Evolutionary conservation across 2,888 invertebrate genomes (phyloP).

Genomic region (Apamea crenata): DNA sequence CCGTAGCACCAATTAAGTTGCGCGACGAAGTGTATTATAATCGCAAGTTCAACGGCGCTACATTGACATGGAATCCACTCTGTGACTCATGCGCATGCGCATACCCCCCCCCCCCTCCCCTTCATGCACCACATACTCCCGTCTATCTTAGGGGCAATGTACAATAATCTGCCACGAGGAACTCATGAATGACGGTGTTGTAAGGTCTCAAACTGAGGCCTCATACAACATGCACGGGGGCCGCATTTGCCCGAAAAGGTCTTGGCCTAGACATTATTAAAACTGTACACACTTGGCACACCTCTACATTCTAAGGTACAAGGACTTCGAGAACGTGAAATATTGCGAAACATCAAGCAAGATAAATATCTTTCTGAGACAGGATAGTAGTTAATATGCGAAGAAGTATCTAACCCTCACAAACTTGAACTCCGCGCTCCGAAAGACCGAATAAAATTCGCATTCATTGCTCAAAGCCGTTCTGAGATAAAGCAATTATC

Average conservation of each 20-base stretch:
- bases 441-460: conserved; percentile 13
- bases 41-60: conserved; percentile 77
- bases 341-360: conserved; percentile 50
- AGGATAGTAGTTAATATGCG: conserved; percentile 42
- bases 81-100: conserved; percentile 64
- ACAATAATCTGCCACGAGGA: conserved; percentile 61
- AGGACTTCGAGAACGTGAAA: conserved; percentile 48
- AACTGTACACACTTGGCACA: conserved; percentile 57
- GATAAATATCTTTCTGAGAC: conserved; percentile 43
- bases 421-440: conserved; percentile 34
- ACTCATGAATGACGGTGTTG: conserved; percentile 58
- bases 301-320: conserved; percentile 58
- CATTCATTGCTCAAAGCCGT: conserved; percentile 25
- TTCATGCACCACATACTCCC: conserved; percentile 44
- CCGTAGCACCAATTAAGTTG: conserved; percentile 81
- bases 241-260: conserved; percentile 54
- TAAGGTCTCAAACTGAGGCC: conserved; percentile 35
- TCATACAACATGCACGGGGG: conserved; percentile 40
- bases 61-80: conserved; percentile 66
- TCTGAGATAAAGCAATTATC: conserved; percentile 45
- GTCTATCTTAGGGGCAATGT: conserved; percentile 63
- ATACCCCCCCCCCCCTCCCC: conserved; percentile 32
- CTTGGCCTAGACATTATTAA: conserved; percentile 62
- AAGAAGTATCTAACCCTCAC: conserved; percentile 20
- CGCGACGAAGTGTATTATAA: conserved; percentile 78